Evolutionary conservation across 37 sponge, comb jelly and placozoan species (phyloP).

Genomic region (Chondrilla cf. caribensis): DNA sequence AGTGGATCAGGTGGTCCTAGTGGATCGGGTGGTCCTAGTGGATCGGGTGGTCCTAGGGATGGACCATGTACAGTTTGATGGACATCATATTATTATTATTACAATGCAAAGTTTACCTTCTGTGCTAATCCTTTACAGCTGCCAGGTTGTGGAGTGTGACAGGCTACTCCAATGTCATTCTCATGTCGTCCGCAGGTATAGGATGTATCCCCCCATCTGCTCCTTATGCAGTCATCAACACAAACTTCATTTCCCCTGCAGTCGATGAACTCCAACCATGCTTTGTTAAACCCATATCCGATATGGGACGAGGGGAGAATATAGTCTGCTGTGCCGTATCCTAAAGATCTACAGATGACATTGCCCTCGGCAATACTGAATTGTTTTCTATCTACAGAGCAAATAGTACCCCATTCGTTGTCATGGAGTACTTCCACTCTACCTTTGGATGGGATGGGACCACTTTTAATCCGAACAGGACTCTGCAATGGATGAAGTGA

Average conservation of each 20-base stretch:
- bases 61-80: no score
- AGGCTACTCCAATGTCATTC: not conserved
- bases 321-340: not conserved
- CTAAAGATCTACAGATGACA: not conserved
- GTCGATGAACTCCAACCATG: not conserved
- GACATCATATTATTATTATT: no score
- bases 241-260: not conserved
- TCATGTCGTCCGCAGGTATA: not conserved
- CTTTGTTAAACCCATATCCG: constrained; percentile 1
- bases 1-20: no score
- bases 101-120: no score
- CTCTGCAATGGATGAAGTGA: not conserved
- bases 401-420: constrained; percentile 14
- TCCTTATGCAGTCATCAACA: not conserved
- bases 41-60: no score
- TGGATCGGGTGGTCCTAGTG: no score
- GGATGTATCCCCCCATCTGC: not conserved
- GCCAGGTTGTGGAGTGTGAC: no score
- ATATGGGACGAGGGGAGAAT: no score
- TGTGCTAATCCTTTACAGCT: no score
- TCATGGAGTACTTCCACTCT: not conserved
- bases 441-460: not conserved
- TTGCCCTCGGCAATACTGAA: not conserved
- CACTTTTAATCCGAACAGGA: not conserved
- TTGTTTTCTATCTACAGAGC: not conserved